phyloP scores from a whole-genome alignment of 2,888 invertebrate genomes.

The Axea sp. region DNA sequence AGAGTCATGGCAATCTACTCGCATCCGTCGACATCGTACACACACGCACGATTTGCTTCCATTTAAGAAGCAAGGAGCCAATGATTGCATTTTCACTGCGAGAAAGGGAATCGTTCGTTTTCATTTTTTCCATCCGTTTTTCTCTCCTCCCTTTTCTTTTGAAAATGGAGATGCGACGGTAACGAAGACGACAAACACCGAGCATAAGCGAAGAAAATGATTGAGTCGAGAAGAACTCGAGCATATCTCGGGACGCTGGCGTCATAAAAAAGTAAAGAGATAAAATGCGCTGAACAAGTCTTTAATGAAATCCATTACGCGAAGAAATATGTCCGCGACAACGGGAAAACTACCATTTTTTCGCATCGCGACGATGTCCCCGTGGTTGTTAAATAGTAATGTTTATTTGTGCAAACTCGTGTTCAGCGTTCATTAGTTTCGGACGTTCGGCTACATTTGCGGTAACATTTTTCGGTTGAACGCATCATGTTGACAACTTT shows the following conservation, averaged over 20 bases:
- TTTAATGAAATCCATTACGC: conserved; percentile 34
- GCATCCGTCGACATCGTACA: conserved; percentile 43
- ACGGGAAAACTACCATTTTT: too few species aligned
- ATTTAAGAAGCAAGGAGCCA: conserved; percentile 32
- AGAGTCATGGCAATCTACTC: conserved; percentile 40
- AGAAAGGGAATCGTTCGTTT: conserved; percentile 4
- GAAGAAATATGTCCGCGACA: conserved; percentile 26
- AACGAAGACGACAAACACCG: not conserved
- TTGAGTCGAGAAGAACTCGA: conserved; percentile 38
- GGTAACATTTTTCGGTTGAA: too few species aligned
- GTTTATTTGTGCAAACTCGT: too few species aligned
- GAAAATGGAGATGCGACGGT: conserved; percentile 7
- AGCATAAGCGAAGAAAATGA: conserved; percentile 29
- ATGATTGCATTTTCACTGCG: conserved; percentile 44
- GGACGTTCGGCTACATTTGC: too few species aligned
- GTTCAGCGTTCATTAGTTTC: too few species aligned
- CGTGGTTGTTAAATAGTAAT: too few species aligned
- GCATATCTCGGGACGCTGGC: conserved; percentile 18
- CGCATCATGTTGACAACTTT: too few species aligned
- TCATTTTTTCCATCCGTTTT: not conserved
- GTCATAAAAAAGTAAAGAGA: conserved; percentile 14
- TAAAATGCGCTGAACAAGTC: conserved; percentile 28
- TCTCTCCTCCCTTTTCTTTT: not conserved
- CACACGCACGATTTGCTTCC: conserved; percentile 48
- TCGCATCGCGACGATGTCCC: too few species aligned